A percentile compares a stretch with the other conserved stretches of the same genome.
Evolutionary conservation across 2,888 invertebrate species (phyloP).

Genomic region (Panopea generosa): DNA sequence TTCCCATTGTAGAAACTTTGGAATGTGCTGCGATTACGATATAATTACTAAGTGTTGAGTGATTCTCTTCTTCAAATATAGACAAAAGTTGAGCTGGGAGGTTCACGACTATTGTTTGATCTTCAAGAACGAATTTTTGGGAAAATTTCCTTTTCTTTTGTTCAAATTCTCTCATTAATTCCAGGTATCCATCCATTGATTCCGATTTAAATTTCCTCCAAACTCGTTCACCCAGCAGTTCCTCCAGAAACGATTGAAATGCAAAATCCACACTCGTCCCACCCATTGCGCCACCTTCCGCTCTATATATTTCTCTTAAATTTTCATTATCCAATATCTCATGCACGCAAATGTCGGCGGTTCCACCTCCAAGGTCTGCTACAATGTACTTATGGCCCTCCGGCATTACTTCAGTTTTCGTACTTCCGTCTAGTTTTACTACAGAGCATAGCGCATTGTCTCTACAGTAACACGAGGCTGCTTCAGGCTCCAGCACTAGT

Average conservation of each 20-base stretch:
- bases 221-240: background rate
- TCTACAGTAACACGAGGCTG: too few relatives aligned
- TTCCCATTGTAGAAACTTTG: too few relatives aligned
- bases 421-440: background rate
- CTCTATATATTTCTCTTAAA: background rate
- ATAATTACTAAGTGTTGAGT: too few relatives aligned
- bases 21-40: too few relatives aligned
- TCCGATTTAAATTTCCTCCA: background rate
- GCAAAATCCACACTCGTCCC: background rate
- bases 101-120: too few relatives aligned
- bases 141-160: background rate
- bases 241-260: background rate
- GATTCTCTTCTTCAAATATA: too few relatives aligned
- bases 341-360: constrained; percentile 6
- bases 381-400: background rate
- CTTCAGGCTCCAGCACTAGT: too few relatives aligned
- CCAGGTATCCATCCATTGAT: background rate
- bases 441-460: background rate
- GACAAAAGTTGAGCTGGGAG: too few relatives aligned
- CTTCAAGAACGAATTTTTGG: too few relatives aligned
- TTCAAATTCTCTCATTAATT: background rate
- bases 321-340: constrained; percentile 1
- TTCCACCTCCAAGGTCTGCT: constrained; percentile 7
- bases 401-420: background rate
- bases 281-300: background rate